These are phyloP conservation scores for Aulostomus chinensis DNA, from an alignment of 2,797 vertebrate genomes.

Conservation along the genomic window DNA sequence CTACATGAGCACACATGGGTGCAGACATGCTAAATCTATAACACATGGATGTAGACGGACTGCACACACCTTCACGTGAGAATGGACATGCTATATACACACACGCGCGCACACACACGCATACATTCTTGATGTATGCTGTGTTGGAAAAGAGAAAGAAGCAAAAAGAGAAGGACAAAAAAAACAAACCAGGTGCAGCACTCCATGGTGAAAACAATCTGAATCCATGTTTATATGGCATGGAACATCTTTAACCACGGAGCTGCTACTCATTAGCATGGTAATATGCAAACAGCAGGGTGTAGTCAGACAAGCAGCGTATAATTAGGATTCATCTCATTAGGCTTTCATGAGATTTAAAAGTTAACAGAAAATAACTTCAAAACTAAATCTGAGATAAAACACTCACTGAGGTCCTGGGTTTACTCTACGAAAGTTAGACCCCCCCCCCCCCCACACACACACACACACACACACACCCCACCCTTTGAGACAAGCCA, in stretches of 20 bases:
- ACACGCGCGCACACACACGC: background rate
- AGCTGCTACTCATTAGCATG: conserved; percentile 80
- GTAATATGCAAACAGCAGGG: conserved; percentile 83
- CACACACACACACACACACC: no score
- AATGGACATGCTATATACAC: conserved; percentile 7
- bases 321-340: conserved; percentile 83
- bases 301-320: conserved; percentile 66
- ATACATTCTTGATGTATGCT: conserved; percentile 1
- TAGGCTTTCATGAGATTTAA: conserved; percentile 86
- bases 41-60: no score
- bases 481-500: conserved; percentile 32
- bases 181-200: no score
- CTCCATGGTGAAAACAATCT: conserved; percentile 40
- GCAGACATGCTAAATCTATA: conserved; percentile 3
- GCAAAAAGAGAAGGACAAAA: no score
- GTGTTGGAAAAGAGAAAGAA: no score
- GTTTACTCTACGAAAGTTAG: conserved; percentile 50
- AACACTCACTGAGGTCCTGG: conserved; percentile 39
- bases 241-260: conserved; percentile 70
- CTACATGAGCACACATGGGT: conserved; percentile 27
- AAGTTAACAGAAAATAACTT: conserved; percentile 75
- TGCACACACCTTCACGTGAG: no score
- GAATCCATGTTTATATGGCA: conserved; percentile 59
- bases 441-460: conserved; percentile 40
- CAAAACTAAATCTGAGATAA: conserved; percentile 61